Conservation (phyloP, 2,113 vertebrate species). For the Bathybates hornii region DNA sequence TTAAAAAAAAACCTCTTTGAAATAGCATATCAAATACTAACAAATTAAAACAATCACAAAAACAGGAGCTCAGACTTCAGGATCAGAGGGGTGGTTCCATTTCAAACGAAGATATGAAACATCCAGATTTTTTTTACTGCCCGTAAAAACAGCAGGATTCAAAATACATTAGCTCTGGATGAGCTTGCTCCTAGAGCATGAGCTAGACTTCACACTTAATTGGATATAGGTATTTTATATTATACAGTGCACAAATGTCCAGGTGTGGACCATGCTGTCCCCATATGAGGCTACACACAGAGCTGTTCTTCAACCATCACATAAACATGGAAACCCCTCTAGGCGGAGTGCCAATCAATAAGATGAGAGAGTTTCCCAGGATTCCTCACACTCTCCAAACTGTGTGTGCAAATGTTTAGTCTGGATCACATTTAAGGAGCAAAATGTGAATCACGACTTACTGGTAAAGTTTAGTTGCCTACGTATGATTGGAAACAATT, state of each 20-base stretch:
- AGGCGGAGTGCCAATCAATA: not conserved
- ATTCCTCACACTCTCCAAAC: conserved; percentile 9
- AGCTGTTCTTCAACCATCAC: not conserved
- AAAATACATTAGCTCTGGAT: not conserved
- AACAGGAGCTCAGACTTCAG: not conserved
- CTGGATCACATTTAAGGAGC: not conserved
- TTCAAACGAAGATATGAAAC: not conserved
- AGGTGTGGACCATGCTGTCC: not conserved
- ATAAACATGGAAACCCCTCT: conserved; percentile 3
- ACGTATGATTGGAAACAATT: not conserved
- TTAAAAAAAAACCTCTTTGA: not conserved
- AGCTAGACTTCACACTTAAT: not conserved
- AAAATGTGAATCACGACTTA: conserved; percentile 18
- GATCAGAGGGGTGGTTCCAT: not conserved
- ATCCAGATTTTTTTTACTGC: not conserved
- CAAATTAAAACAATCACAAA: not conserved
- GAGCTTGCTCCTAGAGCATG: not conserved
- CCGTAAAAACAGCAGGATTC: not conserved
- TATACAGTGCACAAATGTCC: not conserved
- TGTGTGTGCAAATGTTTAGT: conserved; percentile 34
- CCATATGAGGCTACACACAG: not conserved
- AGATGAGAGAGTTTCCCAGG: conserved; percentile 26
- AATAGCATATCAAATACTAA: not conserved
- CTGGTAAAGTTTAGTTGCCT: not conserved
- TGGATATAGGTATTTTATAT: not conserved